phyloP scores from a whole-genome alignment of 2,113 vertebrate species.

The Ceratotherium simum region DNA sequence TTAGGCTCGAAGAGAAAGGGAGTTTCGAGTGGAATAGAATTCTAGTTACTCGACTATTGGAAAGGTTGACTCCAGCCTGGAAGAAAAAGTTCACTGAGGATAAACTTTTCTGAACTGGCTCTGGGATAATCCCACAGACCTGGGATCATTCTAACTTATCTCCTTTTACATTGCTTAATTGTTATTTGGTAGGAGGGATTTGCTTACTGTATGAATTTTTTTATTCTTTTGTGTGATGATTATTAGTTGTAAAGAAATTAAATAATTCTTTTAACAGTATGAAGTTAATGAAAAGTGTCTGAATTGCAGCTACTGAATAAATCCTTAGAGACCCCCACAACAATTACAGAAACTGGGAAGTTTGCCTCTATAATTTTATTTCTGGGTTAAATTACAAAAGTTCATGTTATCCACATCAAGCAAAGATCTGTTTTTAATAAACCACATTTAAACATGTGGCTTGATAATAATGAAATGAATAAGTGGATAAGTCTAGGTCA shows the following conservation, averaged over 20 bases:
- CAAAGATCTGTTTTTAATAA: slow-evolving; percentile 72
- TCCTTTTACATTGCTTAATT: not conserved
- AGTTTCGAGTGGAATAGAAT: not conserved
- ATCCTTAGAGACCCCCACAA: slow-evolving; percentile 67
- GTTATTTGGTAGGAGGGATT: not conserved
- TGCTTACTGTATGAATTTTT: slow-evolving; percentile 3
- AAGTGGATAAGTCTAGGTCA: slow-evolving; percentile 16
- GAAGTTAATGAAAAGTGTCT: slow-evolving; percentile 72
- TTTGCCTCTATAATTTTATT: slow-evolving; percentile 61
- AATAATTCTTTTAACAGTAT: slow-evolving; percentile 40
- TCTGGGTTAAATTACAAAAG: slow-evolving; percentile 62
- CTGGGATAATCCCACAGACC: not conserved
- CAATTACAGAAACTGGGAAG: slow-evolving; percentile 57
- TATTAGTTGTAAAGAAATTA: slow-evolving; percentile 63
- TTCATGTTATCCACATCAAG: slow-evolving; percentile 51
- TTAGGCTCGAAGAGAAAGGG: not conserved
- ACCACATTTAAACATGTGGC: slow-evolving; percentile 37
- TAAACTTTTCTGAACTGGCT: not conserved
- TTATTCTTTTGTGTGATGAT: slow-evolving; percentile 31
- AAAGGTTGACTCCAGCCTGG: not conserved
- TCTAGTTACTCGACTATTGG: not conserved
- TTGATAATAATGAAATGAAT: slow-evolving; percentile 64
- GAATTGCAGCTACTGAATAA: slow-evolving; percentile 59
- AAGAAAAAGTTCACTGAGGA: not conserved
- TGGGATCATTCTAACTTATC: not conserved